Evolutionary conservation across 2,113 vertebrate genomes (phyloP).

Genomic region (Salvelinus fontinalis): DNA sequence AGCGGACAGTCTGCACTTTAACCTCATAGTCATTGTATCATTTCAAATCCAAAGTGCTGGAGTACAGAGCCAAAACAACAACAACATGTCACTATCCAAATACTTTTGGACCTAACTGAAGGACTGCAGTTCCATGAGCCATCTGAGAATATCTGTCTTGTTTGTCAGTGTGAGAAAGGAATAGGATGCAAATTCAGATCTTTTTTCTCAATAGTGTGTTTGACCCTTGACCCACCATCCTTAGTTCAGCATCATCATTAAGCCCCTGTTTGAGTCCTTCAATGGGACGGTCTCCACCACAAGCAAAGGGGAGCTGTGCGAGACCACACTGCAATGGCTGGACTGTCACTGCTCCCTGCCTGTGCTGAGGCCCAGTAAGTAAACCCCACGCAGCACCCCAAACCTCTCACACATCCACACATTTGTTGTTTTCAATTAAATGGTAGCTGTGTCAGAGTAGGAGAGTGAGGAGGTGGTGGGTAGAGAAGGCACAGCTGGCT

Average conservation of each 20-base stretch:
- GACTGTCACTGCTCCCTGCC: slow-evolving; percentile 90
- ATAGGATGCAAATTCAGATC: neutral
- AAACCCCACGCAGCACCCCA: neutral
- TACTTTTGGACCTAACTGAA: too few species aligned
- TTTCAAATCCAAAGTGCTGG: too few species aligned
- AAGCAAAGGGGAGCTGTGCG: slow-evolving; percentile 84
- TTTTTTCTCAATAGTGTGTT: neutral
- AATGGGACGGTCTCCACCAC: slow-evolving; percentile 86
- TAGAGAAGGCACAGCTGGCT: neutral
- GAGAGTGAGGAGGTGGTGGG: neutral
- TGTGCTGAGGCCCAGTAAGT: slow-evolving; percentile 91
- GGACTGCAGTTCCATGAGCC: too few species aligned
- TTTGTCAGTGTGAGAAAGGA: too few species aligned
- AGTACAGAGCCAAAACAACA: too few species aligned
- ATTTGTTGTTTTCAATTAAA: neutral
- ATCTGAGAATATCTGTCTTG: too few species aligned
- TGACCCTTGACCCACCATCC: slow-evolving; percentile 56
- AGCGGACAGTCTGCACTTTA: too few species aligned
- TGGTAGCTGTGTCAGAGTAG: neutral
- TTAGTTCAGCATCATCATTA: slow-evolving; percentile 95
- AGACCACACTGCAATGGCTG: slow-evolving; percentile 86
- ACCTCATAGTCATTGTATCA: too few species aligned
- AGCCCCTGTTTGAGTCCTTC: slow-evolving; percentile 95
- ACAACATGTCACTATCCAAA: too few species aligned
- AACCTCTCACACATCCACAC: neutral